phyloP scores from a whole-genome alignment of 2,797 vertebrate species.

The Percopsis omiscomaycus region DNA sequence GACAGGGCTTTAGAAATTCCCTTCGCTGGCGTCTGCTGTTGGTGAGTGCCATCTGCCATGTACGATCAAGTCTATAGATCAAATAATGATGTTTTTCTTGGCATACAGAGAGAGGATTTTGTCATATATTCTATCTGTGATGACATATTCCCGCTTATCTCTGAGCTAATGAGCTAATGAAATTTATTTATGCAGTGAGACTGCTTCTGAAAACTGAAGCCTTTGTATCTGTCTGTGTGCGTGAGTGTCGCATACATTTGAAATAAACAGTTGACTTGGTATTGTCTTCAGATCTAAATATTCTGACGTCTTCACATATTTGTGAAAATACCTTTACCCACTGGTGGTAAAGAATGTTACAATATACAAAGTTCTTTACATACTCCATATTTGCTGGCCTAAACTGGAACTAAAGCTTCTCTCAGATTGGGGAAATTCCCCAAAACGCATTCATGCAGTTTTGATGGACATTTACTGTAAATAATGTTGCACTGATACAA shows the following conservation, averaged over 20 bases:
- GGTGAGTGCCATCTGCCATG: conserved; percentile 24
- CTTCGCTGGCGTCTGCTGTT: conserved; percentile 39
- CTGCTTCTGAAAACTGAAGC: conserved; percentile 31
- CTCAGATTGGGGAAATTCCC: too few species aligned
- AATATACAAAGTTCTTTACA: conserved; percentile 30
- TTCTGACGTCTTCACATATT: conserved; percentile 26
- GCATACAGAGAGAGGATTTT: background rate
- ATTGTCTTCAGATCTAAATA: conserved; percentile 26
- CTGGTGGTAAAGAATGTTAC: conserved; percentile 38
- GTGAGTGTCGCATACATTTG: conserved; percentile 53
- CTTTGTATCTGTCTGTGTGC: conserved; percentile 27
- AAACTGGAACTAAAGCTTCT: too few species aligned
- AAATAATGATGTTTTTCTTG: conserved; percentile 2
- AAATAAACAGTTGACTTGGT: conserved; percentile 44
- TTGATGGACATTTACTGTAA: too few species aligned
- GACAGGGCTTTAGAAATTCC: conserved; percentile 52
- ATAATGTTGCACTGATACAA: too few species aligned
- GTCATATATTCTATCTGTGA: too few species aligned
- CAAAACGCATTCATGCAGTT: too few species aligned
- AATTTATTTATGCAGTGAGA: conserved; percentile 47
- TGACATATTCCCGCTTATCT: too few species aligned
- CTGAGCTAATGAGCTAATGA: conserved; percentile 28
- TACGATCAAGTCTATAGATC: conserved; percentile 6
- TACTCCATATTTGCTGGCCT: background rate
- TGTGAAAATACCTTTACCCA: conserved; percentile 22